Base-by-base conservation (phyloP, 2,113 vertebrate genomes). In the Tetrao urogallus region DNA sequence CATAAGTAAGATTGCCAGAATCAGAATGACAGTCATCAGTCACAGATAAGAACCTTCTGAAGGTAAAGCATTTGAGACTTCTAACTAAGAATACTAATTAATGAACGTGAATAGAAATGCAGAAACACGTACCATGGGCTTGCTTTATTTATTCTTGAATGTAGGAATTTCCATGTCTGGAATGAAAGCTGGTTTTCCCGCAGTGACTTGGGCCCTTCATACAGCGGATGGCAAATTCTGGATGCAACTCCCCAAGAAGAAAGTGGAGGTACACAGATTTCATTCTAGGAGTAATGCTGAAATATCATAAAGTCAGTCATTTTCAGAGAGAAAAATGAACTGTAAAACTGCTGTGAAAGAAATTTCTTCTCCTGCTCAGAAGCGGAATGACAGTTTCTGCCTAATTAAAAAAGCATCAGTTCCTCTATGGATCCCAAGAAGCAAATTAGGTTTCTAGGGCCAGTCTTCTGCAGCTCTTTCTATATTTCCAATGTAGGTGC, bases 161-260 rank as follows among this genome's bases (percentile, higher is more conserved):
- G 2, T 13, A 99, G 99, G 99, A 99, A 99, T 95, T 99, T 99
- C 97, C 99, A 99, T 10, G 99, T 99, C 89, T 99, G 99, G 99
- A 98, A 99, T 13, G 99, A 99, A 97, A 98, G 97, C 64, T 99
- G 99, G 99, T 99, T 99, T 96, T 96, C 58, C 20, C 98, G 99
- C 48, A 86, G 92, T 3, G 99, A 99, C 95, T 96, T 99, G 52
- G 97, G 98, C 5, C 14, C 97, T n/a, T 96, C 94, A 2, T 98
- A 98, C 86, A 96, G 90, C 18, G 99, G 99, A 74, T 99, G 99
- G 99, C 99, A 99, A 96, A 94, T 99, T 89, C 90, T 99, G 95
- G 99, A 99, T 69, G 98, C 99, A n/a, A 99, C 99, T 11, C 99
- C 99, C 10, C 99, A 99, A 73, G 99, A 99, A 93, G 95, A 93